Conservation (phyloP, 2,888 invertebrate genomes). For the Augiades crinisus region DNA sequence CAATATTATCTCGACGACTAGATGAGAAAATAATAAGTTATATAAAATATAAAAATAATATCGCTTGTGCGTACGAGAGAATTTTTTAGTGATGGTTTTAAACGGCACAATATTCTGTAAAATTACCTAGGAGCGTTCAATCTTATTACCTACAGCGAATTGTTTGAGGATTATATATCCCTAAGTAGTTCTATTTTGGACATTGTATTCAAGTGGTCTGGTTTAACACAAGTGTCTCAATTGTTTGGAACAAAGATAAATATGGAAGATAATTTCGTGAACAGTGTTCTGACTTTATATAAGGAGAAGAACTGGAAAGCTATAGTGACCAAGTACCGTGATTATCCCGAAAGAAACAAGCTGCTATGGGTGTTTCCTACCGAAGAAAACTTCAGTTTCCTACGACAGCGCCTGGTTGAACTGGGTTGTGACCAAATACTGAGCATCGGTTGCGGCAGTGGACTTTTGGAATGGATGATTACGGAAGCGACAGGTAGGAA, state of each 20-base stretch:
- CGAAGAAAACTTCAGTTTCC: constrained; percentile 82
- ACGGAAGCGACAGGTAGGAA: constrained; percentile 82
- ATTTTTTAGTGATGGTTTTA: too few relatives aligned
- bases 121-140: too few relatives aligned
- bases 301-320: constrained; percentile 71
- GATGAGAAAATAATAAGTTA: too few relatives aligned
- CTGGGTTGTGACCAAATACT: constrained; percentile 74
- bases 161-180: too few relatives aligned
- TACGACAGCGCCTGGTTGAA: constrained; percentile 68
- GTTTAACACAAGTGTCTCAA: neutral
- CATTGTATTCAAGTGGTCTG: neutral
- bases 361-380: constrained; percentile 90
- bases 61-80: too few relatives aligned
- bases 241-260: neutral
- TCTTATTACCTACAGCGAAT: neutral
- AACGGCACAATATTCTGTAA: too few relatives aligned
- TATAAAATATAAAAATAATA: too few relatives aligned
- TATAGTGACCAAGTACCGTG: constrained; percentile 64
- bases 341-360: constrained; percentile 75
- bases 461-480: constrained; percentile 91
- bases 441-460: constrained; percentile 91
- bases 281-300: constrained; percentile 58
- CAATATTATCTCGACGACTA: too few relatives aligned
- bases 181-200: neutral
- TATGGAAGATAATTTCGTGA: constrained; percentile 63